Evolutionary conservation across 2,888 invertebrate species (phyloP).

Genomic region (Atethmia centrago): DNA sequence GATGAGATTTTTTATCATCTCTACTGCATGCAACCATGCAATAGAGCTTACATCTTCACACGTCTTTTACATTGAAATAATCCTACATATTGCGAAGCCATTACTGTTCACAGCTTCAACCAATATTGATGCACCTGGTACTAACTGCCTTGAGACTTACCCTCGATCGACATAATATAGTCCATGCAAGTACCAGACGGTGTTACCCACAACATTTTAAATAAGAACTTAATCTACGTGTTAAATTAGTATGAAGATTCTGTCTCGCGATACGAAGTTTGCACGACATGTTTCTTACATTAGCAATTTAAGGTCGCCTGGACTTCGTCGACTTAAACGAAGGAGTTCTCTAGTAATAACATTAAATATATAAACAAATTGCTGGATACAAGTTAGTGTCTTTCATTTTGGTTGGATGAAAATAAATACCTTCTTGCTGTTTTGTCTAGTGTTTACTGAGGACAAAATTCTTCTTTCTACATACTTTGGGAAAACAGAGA

Average conservation of each 20-base stretch:
- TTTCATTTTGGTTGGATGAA: slow-evolving; percentile 40
- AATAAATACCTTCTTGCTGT: not conserved
- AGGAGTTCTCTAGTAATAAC: slow-evolving; percentile 37
- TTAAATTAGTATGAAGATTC: slow-evolving; percentile 63
- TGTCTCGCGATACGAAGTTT: slow-evolving; percentile 55
- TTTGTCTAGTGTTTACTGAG: not conserved
- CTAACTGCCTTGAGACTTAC: not conserved
- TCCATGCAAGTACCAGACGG: slow-evolving; percentile 24
- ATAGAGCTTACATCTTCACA: not conserved
- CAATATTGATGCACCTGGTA: slow-evolving; percentile 26
- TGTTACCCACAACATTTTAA: slow-evolving; percentile 45
- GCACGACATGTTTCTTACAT: slow-evolving; percentile 58
- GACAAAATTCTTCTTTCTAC: not conserved
- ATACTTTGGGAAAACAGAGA: not conserved
- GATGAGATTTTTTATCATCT: no score
- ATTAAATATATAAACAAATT: slow-evolving; percentile 60
- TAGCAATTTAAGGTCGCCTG: slow-evolving; percentile 55
- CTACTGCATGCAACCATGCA: not conserved
- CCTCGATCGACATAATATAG: slow-evolving; percentile 1
- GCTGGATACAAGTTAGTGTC: slow-evolving; percentile 38
- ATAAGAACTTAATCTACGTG: slow-evolving; percentile 46
- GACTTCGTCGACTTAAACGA: slow-evolving; percentile 39
- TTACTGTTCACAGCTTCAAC: slow-evolving; percentile 12
- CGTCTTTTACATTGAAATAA: slow-evolving; percentile 7
- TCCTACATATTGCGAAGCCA: slow-evolving; percentile 1